A percentile compares a stretch with the other conserved stretches of the same genome.
phyloP scores from a whole-genome alignment of 2,888 invertebrate genomes.

The Phorcus lineatus region DNA sequence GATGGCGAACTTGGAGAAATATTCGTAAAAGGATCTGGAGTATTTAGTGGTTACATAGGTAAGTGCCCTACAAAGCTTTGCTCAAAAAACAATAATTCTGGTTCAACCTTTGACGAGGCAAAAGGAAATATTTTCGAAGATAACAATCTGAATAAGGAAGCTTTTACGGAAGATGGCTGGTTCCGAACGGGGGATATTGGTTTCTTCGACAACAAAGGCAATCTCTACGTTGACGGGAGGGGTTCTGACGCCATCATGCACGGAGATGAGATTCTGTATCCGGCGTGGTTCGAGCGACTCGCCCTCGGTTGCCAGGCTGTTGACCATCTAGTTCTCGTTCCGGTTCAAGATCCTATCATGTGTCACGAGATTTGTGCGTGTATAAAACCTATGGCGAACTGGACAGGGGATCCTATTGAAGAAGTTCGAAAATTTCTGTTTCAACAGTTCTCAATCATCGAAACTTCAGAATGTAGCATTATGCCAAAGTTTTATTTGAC shows the following conservation, averaged over 20 bases:
- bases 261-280: background rate
- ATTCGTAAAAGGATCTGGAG: background rate
- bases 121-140: background rate
- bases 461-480: background rate
- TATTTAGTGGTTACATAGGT: background rate
- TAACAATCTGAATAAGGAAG: background rate
- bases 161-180: constrained; percentile 17
- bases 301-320: background rate
- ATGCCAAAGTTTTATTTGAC: background rate
- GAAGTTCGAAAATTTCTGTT: background rate
- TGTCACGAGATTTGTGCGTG: constrained; percentile 21
- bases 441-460: background rate
- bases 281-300: background rate
- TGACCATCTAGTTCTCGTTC: background rate
- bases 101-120: background rate
- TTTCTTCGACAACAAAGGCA: background rate
- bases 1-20: background rate
- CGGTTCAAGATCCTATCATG: background rate
- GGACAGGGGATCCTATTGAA: background rate
- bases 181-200: constrained; percentile 8
- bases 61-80: background rate
- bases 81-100: background rate
- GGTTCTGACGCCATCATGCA: constrained; percentile 11
- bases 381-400: background rate
- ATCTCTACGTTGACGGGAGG: background rate